phyloP scores from a whole-genome alignment of 2,888 invertebrate species.

The Drosophila limbata region DNA sequence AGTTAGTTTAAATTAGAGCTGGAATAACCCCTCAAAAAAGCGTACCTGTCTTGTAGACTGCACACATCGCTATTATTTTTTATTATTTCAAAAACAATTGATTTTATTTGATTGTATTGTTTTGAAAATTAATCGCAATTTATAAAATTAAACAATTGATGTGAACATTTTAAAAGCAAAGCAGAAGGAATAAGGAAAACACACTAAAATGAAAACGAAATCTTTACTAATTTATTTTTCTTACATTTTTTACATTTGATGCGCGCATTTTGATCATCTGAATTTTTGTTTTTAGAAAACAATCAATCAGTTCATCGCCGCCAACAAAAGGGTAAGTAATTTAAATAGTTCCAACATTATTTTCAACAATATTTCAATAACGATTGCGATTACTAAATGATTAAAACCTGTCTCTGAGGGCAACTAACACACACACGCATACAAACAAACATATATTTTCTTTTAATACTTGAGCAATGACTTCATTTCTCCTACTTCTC shows the following conservation, averaged over 20 bases:
- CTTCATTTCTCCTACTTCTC: conserved; percentile 34
- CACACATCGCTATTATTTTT: conserved; percentile 36
- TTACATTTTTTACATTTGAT: conserved; percentile 78
- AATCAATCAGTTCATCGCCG: conserved; percentile 80
- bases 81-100: background rate
- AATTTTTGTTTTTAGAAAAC: conserved; percentile 79
- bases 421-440: conserved; percentile 11
- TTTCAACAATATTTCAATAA: conserved; percentile 29
- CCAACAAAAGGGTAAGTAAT: conserved; percentile 74
- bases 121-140: conserved; percentile 14
- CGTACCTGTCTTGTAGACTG: background rate
- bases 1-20: background rate
- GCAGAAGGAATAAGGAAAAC: conserved; percentile 13
- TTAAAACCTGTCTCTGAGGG: conserved; percentile 24
- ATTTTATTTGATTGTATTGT: conserved; percentile 21
- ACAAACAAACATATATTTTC: background rate
- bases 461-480: conserved; percentile 37
- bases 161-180: background rate
- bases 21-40: background rate
- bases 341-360: conserved; percentile 23
- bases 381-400: conserved; percentile 9
- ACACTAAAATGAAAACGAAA: conserved; percentile 21
- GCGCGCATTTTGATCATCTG: conserved; percentile 75
- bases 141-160: conserved; percentile 11
- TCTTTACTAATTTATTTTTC: conserved; percentile 78